Percentiles rank a stretch among this genome's conserved stretches.
phyloP scores from a whole-genome alignment of 2,113 vertebrate species.

The Silurus asotus region DNA sequence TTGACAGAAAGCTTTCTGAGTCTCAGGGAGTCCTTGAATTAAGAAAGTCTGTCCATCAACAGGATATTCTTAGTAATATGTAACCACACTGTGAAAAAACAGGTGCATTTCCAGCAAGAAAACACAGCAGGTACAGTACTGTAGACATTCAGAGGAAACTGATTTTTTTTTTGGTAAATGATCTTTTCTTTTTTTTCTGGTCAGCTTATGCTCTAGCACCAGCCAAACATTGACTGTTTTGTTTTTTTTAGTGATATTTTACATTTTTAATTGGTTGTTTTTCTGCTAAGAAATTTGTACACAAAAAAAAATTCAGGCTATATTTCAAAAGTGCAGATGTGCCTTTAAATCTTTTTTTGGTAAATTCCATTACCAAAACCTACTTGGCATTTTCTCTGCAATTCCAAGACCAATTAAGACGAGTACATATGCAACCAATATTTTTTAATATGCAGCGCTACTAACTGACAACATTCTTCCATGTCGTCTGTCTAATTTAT shows the following conservation, averaged over 20 bases:
- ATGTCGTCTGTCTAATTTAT: constrained; percentile 56
- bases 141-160: constrained; percentile 44
- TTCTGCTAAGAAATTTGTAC: constrained; percentile 23
- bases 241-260: constrained; percentile 26
- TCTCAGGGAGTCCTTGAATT: constrained; percentile 53
- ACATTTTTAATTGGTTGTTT: constrained; percentile 19
- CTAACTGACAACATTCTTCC: constrained; percentile 42
- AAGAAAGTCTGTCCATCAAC: background rate
- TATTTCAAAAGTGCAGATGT: background rate
- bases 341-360: background rate
- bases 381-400: constrained; percentile 42
- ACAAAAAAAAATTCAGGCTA: background rate
- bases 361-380: constrained; percentile 48
- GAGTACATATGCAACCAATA: constrained; percentile 41
- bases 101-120: constrained; percentile 55
- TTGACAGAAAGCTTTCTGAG: constrained; percentile 15
- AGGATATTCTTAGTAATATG: constrained; percentile 27
- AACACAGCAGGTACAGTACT: constrained; percentile 66
- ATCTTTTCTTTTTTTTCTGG: constrained; percentile 2
- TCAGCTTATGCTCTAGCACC: constrained; percentile 52
- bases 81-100: constrained; percentile 38
- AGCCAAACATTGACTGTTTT: constrained; percentile 24
- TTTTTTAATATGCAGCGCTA: constrained; percentile 48
- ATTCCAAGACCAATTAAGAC: constrained; percentile 35
- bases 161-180: constrained; percentile 48